Evolutionary conservation across 1,140 invertebrate species (phyloP), one percentile per base, ranked within the genome.

Genomic region (Coelopa frigida): DNA sequence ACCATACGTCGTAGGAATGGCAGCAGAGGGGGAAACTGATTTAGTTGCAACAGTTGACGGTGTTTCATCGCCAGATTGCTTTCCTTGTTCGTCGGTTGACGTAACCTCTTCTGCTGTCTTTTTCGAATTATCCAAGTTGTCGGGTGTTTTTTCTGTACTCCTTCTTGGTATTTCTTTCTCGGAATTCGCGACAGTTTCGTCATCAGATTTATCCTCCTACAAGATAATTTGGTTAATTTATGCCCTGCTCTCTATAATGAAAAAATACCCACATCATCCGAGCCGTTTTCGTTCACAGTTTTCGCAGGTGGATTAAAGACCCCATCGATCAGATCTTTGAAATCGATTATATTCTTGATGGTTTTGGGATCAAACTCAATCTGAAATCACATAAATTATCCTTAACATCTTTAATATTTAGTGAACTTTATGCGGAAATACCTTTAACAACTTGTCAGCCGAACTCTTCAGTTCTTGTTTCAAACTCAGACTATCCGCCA

Each of bases 311-410:
- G 61, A 39, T 55, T 51, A 8, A 61, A 63, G 15, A 49, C 55
- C 12, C 64, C 64, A 36, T 68, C 53, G 1, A 68, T 39, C 48
- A 68, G 11, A 4, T 51, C 48, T 48, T 65, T 64, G 5, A 68
- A 68, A 32, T 61, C 51, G 8, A 42, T 36, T 22, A 68, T 54
- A 12, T 44, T 52, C 20, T 57, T 60, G 5, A 51, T 46, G 27
- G 59, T 54, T 22, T 55, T 56, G 0, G 58, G 55, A 29, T 68
- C 64, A 22, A 68, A 24, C n/a, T 68, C 57, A 22, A 49, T 52
- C 64, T 68, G 39, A 4, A 49, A 49, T 2, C 22, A 6, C 6
- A 27, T 20, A 32, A 24, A 15, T 15, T 22, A 46, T 22, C 20
- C 20, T 32, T 8, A 10, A 14, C 10, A 24, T 4, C 5, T 29